Percentiles rank a stretch among this genome's conserved stretches.
Evolutionary conservation across 2,113 vertebrate genomes (phyloP).

Genomic region (Gobiocypris rarus): DNA sequence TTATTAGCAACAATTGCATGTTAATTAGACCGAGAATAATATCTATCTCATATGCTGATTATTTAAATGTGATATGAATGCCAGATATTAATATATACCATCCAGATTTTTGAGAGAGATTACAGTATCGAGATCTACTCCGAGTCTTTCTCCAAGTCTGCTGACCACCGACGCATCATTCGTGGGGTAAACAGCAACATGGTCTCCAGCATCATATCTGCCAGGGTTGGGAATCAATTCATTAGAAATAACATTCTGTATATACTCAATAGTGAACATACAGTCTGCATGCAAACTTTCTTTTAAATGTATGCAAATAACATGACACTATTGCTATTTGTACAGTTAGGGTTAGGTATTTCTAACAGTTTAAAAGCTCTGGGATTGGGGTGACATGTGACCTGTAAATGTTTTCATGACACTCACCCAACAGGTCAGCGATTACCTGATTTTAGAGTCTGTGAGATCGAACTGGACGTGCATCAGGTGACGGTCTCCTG

Average conservation of each 20-base stretch:
- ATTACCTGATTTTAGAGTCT: constrained; percentile 85
- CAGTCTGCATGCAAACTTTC: background rate
- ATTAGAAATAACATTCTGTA: background rate
- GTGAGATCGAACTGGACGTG: constrained; percentile 85
- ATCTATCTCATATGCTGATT: background rate
- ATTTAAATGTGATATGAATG: background rate
- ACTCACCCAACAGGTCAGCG: background rate
- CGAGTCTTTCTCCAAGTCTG: constrained; percentile 82
- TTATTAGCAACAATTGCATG: background rate
- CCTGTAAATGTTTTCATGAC: background rate
- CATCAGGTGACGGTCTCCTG: constrained; percentile 81
- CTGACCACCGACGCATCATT: constrained; percentile 80
- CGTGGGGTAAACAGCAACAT: constrained; percentile 83
- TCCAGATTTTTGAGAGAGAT: constrained; percentile 88
- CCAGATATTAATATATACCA: constrained; percentile 70
- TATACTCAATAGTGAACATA: background rate
- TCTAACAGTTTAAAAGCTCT: background rate
- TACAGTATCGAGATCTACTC: constrained; percentile 76
- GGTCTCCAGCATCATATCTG: constrained; percentile 87
- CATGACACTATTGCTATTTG: background rate
- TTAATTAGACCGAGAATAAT: too few species aligned
- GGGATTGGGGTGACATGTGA: background rate
- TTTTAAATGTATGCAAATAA: background rate
- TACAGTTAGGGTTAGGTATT: background rate
- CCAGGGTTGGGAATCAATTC: background rate